Conservation (phyloP, 2,797 vertebrate species). For the Phoxinus dragarum region DNA sequence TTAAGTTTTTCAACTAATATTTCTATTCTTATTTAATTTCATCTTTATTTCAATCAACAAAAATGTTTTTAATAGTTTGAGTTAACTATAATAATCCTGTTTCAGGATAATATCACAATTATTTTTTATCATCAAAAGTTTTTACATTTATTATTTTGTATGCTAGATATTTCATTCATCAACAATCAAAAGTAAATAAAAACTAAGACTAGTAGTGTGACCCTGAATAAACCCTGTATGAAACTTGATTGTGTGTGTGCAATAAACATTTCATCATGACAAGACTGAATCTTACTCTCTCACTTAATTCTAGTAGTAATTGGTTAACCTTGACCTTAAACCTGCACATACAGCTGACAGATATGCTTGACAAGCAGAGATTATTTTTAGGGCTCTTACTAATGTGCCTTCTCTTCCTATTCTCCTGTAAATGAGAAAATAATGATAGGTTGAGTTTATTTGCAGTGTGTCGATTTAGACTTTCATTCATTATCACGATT, state of each 20-base stretch:
- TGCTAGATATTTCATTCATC: conserved; percentile 1
- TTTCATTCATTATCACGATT: conserved; percentile 59
- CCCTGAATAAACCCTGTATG: background rate
- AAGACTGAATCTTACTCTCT: background rate
- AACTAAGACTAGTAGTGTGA: background rate
- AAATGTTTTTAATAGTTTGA: background rate
- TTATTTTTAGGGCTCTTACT: conserved; percentile 47
- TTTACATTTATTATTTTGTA: background rate
- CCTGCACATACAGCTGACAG: conserved; percentile 30
- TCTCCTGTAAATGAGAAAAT: conserved; percentile 21
- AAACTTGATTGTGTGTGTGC: conserved; percentile 17
- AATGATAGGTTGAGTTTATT: conserved; percentile 53
- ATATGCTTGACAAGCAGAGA: conserved; percentile 38
- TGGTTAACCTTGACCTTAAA: conserved; percentile 46
- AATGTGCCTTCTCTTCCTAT: conserved; percentile 40
- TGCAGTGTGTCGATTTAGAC: conserved; percentile 39
- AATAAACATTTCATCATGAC: conserved; percentile 19
- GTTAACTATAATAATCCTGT: background rate
- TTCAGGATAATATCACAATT: background rate
- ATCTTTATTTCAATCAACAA: background rate
- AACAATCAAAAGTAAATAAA: background rate
- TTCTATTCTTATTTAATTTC: background rate
- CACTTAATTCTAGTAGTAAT: conserved; percentile 35
- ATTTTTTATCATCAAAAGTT: background rate
- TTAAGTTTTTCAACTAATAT: background rate